Conservation (phyloP, 2,113 vertebrate species). For the Sapajus apella region DNA sequence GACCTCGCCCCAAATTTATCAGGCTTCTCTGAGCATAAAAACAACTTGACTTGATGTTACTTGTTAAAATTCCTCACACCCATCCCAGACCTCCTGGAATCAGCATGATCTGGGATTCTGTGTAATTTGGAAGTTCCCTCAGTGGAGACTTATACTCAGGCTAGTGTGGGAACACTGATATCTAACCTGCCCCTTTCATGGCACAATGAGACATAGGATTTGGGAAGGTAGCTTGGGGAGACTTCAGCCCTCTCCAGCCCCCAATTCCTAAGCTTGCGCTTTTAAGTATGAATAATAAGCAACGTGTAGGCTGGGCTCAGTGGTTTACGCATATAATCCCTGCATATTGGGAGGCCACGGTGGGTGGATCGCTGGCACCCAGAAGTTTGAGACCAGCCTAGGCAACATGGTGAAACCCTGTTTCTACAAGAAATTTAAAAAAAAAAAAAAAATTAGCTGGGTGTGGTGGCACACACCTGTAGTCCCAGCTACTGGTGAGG, state of each 20-base stretch:
- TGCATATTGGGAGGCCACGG: too few species aligned
- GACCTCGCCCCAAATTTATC: too few species aligned
- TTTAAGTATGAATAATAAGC: neutral
- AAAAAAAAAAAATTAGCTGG: too few species aligned
- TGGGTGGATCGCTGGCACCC: too few species aligned
- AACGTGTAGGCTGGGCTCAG: neutral
- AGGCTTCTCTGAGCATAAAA: neutral
- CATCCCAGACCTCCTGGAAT: neutral
- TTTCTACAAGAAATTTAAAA: too few species aligned
- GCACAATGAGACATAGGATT: neutral
- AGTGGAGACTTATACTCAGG: neutral
- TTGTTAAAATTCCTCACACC: neutral
- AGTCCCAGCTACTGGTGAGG: too few species aligned
- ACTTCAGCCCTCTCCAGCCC: neutral
- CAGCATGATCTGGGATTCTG: neutral
- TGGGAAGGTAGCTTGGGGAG: neutral
- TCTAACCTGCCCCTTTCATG: neutral
- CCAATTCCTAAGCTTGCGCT: fast-evolving
- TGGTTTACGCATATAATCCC: too few species aligned
- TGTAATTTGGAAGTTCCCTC: neutral
- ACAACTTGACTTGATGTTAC: neutral
- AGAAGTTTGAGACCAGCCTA: too few species aligned
- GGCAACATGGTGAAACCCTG: too few species aligned
- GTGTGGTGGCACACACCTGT: too few species aligned
- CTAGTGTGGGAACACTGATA: neutral